These are phyloP conservation scores for Thalassarche chlororhynchos DNA, from an alignment of 2,113 vertebrate species.

Conservation along the genomic window DNA sequence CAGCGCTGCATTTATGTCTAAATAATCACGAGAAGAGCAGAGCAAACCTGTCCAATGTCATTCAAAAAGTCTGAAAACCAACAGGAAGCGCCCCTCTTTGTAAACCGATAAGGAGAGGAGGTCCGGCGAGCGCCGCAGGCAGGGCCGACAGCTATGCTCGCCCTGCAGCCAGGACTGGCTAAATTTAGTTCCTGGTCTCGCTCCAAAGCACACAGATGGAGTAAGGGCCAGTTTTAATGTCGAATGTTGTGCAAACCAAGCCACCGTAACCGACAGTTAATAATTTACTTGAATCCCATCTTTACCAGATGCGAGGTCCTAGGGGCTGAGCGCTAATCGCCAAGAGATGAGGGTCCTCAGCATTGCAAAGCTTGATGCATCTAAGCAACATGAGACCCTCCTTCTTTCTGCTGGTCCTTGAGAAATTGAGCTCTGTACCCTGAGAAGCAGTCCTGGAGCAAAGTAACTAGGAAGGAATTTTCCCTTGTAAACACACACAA, in stretches of 20 bases:
- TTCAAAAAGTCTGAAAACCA: not conserved
- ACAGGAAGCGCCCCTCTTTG: not conserved
- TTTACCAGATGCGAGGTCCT: not conserved
- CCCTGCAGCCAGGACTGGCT: not conserved
- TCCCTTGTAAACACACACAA: not conserved
- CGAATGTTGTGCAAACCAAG: not conserved
- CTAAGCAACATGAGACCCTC: not conserved
- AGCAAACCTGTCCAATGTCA: not conserved
- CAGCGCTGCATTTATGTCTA: not conserved
- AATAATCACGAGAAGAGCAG: not conserved
- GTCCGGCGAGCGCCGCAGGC: accelerated
- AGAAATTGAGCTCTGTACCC: not conserved
- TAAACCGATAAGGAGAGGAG: not conserved
- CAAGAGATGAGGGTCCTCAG: not conserved
- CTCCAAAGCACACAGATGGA: conserved; percentile 36
- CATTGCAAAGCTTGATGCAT: accelerated
- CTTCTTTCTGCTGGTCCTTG: not conserved
- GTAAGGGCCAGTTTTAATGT: not conserved
- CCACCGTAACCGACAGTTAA: not conserved
- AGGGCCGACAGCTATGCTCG: not conserved
- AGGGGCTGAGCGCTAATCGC: not conserved
- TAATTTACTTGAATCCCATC: not conserved
- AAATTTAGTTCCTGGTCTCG: conserved; percentile 21
- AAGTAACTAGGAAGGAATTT: not conserved
- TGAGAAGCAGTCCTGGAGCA: not conserved